Evolutionary conservation across 2,888 invertebrate species (phyloP).

Genomic region (Idaea biselata): DNA sequence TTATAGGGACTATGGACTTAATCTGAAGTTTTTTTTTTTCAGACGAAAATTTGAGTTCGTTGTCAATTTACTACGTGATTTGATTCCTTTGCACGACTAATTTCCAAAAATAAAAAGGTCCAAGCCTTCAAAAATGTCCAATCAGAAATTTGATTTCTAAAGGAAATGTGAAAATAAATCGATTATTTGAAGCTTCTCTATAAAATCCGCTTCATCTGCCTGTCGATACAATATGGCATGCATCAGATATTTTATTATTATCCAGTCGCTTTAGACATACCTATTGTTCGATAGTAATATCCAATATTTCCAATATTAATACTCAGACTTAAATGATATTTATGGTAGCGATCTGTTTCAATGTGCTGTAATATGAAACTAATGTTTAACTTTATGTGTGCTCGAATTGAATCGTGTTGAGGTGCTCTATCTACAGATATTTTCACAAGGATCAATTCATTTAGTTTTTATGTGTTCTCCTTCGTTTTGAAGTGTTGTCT

Average conservation of each 20-base stretch:
- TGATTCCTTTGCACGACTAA: too few species aligned
- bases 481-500: neutral
- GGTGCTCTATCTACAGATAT: neutral
- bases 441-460: neutral
- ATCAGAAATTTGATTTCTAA: too few species aligned
- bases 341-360: neutral
- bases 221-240: too few species aligned
- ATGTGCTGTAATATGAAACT: neutral
- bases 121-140: too few species aligned
- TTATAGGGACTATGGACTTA: conserved; percentile 13
- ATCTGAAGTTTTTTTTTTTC: conserved; percentile 11
- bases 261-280: too few species aligned
- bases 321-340: neutral
- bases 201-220: too few species aligned
- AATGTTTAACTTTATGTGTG: neutral
- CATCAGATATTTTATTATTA: too few species aligned
- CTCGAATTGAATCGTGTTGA: neutral
- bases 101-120: too few species aligned
- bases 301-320: neutral
- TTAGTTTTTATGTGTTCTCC: neutral
- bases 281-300: too few species aligned
- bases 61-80: neutral
- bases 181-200: too few species aligned
- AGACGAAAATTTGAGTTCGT: neutral
- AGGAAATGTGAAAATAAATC: too few species aligned